A percentile compares a stretch with the other conserved stretches of the same genome.
phyloP scores from a whole-genome alignment of 2,113 vertebrate genomes.

The Chamaetylas fuelleborni region DNA sequence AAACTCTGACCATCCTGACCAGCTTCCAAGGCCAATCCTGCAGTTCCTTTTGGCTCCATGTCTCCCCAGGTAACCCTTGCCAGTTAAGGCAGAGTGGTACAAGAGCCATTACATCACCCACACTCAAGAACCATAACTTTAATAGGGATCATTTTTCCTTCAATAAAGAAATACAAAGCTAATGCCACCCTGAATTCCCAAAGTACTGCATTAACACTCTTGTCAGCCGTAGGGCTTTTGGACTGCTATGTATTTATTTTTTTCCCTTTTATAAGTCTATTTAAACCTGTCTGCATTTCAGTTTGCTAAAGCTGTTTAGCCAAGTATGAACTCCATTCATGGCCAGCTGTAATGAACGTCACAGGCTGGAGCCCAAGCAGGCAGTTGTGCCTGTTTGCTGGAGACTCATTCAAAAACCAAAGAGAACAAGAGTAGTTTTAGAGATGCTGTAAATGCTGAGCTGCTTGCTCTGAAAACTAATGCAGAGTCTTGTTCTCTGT shows the following conservation, averaged over 20 bases:
- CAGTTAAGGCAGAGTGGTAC: not conserved
- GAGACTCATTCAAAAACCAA: not conserved
- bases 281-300: not conserved
- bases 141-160: not conserved
- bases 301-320: not conserved
- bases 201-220: not conserved
- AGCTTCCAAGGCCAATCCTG: not conserved
- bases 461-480: not conserved
- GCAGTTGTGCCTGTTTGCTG: not conserved
- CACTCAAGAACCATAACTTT: not conserved
- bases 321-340: not conserved
- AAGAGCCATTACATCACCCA: not conserved
- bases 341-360: not conserved
- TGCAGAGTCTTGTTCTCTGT: not conserved
- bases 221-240: not conserved
- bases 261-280: not conserved
- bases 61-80: not conserved
- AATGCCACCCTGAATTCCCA: not conserved
- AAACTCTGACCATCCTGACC: not conserved
- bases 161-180: not conserved
- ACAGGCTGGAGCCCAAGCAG: conserved; percentile 4
- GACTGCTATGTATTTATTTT: not conserved
- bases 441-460: not conserved
- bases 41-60: not conserved
- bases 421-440: not conserved